A percentile compares a stretch with the other conserved stretches of the same genome.
phyloP scores from a whole-genome alignment of 2,113 vertebrate species.

The Salminus brasiliensis region DNA sequence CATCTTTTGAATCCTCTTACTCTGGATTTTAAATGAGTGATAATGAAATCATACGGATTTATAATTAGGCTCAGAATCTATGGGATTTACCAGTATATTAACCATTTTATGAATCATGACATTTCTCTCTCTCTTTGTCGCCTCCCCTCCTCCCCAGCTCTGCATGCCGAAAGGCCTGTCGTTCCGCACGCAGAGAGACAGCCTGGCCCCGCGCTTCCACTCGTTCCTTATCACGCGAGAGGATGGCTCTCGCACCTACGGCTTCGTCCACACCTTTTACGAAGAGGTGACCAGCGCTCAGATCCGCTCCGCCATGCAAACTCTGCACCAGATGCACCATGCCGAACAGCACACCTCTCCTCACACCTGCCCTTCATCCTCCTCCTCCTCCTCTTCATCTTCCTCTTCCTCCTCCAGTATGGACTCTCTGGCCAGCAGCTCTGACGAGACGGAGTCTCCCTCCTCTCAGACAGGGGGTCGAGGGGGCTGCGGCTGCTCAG shows the following conservation, averaged over 20 bases:
- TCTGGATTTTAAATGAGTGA: too few species aligned
- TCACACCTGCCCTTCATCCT: slow-evolving; percentile 74
- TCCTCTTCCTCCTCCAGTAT: slow-evolving; percentile 93
- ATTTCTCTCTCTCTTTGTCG: too few species aligned
- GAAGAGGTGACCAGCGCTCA: slow-evolving; percentile 92
- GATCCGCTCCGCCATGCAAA: slow-evolving; percentile 95
- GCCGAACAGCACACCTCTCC: slow-evolving; percentile 85
- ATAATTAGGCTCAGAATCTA: too few species aligned
- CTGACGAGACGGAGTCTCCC: slow-evolving; percentile 86
- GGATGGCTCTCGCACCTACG: slow-evolving; percentile 90
- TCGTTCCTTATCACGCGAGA: slow-evolving; percentile 90
- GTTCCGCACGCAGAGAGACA: slow-evolving; percentile 89
- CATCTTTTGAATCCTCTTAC: background rate
- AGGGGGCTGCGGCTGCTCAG: slow-evolving; percentile 77
- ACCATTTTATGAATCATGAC: too few species aligned
- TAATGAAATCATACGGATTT: too few species aligned
- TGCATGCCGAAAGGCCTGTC: slow-evolving; percentile 97
- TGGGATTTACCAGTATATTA: too few species aligned
- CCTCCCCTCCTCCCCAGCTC: slow-evolving; percentile 75
- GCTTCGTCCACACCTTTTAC: slow-evolving; percentile 94
- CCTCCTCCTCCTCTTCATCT: slow-evolving; percentile 74
- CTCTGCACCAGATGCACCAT: slow-evolving; percentile 94
- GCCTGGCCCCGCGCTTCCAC: slow-evolving; percentile 87
- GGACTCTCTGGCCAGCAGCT: slow-evolving; percentile 91
- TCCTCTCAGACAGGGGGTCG: slow-evolving; percentile 77